phyloP scores from a whole-genome alignment of 1,140 invertebrate species.

The Drosophila mauritiana region DNA sequence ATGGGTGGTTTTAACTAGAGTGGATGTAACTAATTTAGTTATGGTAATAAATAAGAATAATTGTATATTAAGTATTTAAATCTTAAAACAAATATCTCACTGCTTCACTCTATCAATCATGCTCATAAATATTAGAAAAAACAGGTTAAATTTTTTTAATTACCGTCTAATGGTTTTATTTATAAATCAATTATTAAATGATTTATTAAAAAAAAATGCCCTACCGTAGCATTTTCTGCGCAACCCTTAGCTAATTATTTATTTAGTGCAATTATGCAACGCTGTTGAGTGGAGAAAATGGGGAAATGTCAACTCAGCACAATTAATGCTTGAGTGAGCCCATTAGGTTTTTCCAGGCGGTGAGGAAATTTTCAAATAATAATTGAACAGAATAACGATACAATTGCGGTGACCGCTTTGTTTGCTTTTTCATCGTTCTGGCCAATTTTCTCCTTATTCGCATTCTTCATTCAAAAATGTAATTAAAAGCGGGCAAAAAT shows the following conservation, averaged over 20 bases:
- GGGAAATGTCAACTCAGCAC: slow-evolving; percentile 14
- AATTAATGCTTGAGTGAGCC: slow-evolving; percentile 29
- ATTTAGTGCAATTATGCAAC: slow-evolving; percentile 6
- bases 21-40: neutral
- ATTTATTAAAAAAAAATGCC: neutral
- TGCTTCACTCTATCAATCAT: too few species aligned
- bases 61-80: too few species aligned
- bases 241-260: slow-evolving; percentile 1
- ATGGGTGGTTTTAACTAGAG: neutral
- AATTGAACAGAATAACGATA: slow-evolving; percentile 29
- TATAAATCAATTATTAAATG: neutral
- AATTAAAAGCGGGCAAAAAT: slow-evolving; percentile 39
- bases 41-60: too few species aligned
- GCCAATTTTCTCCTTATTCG: slow-evolving; percentile 25
- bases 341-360: slow-evolving; percentile 20
- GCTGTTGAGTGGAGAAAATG: neutral
- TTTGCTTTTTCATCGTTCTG: slow-evolving; percentile 5
- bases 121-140: neutral
- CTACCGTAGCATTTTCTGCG: neutral
- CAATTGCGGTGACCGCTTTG: slow-evolving; percentile 14
- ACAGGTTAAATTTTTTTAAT: neutral
- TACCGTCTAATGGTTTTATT: neutral
- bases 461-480: slow-evolving; percentile 45
- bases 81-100: too few species aligned
- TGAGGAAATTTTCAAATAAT: slow-evolving; percentile 27